phyloP scores from a whole-genome alignment of 2,888 invertebrate genomes.

The Leptopterna dolabrata region DNA sequence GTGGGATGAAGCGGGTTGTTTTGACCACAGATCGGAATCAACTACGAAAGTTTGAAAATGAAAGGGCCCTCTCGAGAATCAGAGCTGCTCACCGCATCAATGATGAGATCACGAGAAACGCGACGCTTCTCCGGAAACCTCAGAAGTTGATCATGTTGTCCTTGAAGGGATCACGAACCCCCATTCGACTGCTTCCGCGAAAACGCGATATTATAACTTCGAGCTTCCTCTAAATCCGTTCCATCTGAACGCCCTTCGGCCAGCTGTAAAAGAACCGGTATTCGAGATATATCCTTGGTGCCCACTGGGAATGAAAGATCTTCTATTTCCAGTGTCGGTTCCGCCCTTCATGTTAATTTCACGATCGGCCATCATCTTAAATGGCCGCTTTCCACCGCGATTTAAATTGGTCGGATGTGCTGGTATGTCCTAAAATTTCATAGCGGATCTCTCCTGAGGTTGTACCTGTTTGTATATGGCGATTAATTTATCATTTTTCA shows the following conservation, averaged over 20 bases:
- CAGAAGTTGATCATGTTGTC: slow-evolving; percentile 15
- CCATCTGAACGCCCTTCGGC: neutral
- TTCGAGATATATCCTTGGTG: neutral
- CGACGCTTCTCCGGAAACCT: neutral
- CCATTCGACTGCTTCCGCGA: neutral
- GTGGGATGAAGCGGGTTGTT: no score
- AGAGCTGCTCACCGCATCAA: neutral
- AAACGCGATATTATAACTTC: neutral
- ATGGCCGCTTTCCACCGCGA: neutral
- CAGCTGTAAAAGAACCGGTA: neutral
- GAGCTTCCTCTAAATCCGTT: neutral
- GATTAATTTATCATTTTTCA: no score
- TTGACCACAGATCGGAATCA: neutral
- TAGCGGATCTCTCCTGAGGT: neutral
- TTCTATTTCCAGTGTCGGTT: no score
- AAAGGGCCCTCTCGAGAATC: neutral
- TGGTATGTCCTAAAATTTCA: neutral
- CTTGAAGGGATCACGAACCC: slow-evolving; percentile 17
- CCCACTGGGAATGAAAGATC: neutral
- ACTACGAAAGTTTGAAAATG: neutral
- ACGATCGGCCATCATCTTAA: neutral
- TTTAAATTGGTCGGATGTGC: neutral
- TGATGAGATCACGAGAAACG: neutral
- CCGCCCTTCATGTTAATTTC: neutral
- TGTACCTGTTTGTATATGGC: no score